phyloP scores from a whole-genome alignment of 2,888 invertebrate genomes.

The Melipona beecheii region DNA sequence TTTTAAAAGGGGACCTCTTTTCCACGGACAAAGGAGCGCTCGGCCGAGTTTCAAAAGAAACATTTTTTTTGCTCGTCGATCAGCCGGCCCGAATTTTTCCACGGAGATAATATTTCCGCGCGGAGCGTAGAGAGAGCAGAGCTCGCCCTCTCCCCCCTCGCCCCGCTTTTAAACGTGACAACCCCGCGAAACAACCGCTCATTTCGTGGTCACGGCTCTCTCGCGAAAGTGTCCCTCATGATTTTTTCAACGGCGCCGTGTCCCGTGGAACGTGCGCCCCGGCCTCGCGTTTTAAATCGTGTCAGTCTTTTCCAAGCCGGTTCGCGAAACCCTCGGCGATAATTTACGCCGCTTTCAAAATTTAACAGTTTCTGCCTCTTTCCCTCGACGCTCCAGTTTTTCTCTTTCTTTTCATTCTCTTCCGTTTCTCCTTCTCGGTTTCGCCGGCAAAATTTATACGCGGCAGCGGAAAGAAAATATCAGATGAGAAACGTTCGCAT shows the following conservation, averaged over 20 bases:
- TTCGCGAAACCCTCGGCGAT: neutral
- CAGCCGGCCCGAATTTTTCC: slow-evolving; percentile 37
- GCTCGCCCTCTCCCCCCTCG: neutral
- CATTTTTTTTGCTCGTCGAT: slow-evolving; percentile 32
- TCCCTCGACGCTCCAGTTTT: too few species aligned
- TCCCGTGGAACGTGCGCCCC: neutral
- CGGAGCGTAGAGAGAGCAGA: neutral
- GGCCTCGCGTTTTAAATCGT: slow-evolving; percentile 29
- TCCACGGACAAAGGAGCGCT: slow-evolving; percentile 28
- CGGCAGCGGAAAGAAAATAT: too few species aligned
- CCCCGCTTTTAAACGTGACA: neutral
- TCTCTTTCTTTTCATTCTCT: too few species aligned
- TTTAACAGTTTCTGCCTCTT: neutral
- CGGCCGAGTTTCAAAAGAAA: slow-evolving; percentile 43
- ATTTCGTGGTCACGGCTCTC: slow-evolving; percentile 35
- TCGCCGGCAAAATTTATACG: neutral
- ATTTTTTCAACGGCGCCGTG: slow-evolving; percentile 39
- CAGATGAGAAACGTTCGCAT: neutral
- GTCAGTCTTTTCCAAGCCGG: neutral
- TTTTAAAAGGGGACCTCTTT: slow-evolving; percentile 33
- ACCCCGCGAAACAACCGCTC: slow-evolving; percentile 28
- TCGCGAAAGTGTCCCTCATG: slow-evolving; percentile 33
- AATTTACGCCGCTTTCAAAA: neutral
- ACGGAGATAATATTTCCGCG: slow-evolving; percentile 44
- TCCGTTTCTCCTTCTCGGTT: too few species aligned